Base-by-base conservation (phyloP, 2,113 vertebrate genomes). In the Elaphurus davidianus region DNA sequence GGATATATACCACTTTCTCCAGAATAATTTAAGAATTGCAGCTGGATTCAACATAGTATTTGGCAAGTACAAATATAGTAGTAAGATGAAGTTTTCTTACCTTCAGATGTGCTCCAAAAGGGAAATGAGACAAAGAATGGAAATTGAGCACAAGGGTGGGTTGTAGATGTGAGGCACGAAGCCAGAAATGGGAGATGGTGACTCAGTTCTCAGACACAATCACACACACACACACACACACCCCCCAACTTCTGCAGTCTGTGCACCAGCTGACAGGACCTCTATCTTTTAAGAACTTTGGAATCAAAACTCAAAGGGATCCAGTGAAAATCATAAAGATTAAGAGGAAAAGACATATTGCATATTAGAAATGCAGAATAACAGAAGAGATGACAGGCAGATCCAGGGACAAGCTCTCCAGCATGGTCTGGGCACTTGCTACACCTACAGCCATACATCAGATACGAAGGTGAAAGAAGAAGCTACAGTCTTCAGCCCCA, bases 21-120 rank as follows among this genome's bases (percentile, higher is more conserved):
- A 71, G 36, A 88, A 76, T 52, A 94, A 57, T 40, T 54, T 50
- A 82, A 82, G 74, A 82, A 57, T 45, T 14, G 1, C 40, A 27
- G 88, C 67, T 83, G 59, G 54, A 88, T 82, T 89, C 94, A 43
- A 78, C 67, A 83, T 59, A 94, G 76, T 83, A 60, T 83, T 91
- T 92, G 85, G 60, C 88, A 94, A 94, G 60, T 55, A 93, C 67
- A 97, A 74, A 95, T 88, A 64, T 7, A 87, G 33, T 47, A 60
- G 47, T 52, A 88, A 43, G 11, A 78, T 45, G 83, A 92, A 33
- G 45, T 79, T 64, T 93, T 94, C 95, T 94, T 85, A 78, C 88
- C 88, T 95, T 88, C 30, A 43, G 9, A 62, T 76, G 43, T 85
- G 19, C 45, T 90, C 47, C 11, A 2, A 64, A 85, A 86, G 62